Evolutionary conservation across 1,140 invertebrate genomes (phyloP), one percentile per base, ranked within the genome.

Genomic region (Papilio helenus): DNA sequence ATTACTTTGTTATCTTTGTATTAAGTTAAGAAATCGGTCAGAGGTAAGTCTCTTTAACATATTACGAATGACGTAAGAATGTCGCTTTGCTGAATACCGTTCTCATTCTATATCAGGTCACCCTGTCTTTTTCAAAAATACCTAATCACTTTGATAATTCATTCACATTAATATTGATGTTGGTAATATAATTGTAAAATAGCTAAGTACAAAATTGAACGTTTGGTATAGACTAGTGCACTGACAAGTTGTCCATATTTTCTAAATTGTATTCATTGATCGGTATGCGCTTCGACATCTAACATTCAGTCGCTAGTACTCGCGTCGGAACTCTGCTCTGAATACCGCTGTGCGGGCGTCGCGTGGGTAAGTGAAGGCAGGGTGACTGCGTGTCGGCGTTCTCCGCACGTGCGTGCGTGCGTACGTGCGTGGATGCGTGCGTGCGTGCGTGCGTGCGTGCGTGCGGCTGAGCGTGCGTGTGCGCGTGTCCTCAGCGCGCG

Each of bases 401-500:
- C 71, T 65, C 74, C 74, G 79, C 71, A 79, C 74, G 81, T 58
- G 82, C 73, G 81, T 82, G 81, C 78, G 82, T 20, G 51, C 78
- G 83, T 81, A 83, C 81, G 78, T 80, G 82, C 72, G 79, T 68
- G 58, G 46, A 44, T 49, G 74, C 49, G 82, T 46, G 83, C 65
- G 82, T 20, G 51, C 78, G 83, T 81, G 84, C 81, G 78, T 80
- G 82, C 72, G 79, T 68, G 58, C 55, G 55, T 49, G 74, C 49
- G 82, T 46, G 83, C 65, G 79, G 74, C 72, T 80, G 61, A 77
- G 80, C 72, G 61, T 10, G 79, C 58, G 79, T 77, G 83, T 71
- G 73, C 65, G 68, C 73, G 83, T 87, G 85, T 85, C 80, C 83
- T 87, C 88, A 88, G 94, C 87, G 93, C 88, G 94, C 93, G 95